Percentiles rank a stretch among this genome's conserved stretches.
These are phyloP conservation scores for Tragelaphus oryx DNA, from an alignment of 2,797 vertebrate genomes.

Conservation along the genomic window DNA sequence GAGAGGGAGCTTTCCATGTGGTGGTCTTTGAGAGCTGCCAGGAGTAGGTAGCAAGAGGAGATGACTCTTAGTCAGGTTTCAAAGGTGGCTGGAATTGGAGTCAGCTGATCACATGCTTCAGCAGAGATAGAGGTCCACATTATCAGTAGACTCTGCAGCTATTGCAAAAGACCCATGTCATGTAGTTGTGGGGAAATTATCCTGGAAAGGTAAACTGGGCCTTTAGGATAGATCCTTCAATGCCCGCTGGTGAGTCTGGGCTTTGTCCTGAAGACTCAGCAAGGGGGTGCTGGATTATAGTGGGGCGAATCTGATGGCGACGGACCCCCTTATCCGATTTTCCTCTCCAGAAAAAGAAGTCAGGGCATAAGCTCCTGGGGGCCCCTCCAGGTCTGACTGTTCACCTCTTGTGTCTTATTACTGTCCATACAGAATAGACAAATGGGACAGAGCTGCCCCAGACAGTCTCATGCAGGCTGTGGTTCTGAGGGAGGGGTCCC, in stretches of 20 bases:
- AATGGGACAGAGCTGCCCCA: neutral
- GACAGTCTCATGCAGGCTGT: neutral
- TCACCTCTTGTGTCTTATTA: neutral
- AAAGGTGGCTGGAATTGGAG: neutral
- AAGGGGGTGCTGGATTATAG: neutral
- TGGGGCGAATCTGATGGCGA: neutral
- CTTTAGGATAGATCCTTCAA: neutral
- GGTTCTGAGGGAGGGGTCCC: neutral
- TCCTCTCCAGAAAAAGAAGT: neutral
- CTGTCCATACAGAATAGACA: neutral
- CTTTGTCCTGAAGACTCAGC: neutral
- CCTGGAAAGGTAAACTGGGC: neutral
- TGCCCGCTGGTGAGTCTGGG: neutral
- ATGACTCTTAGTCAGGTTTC: neutral
- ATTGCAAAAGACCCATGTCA: neutral
- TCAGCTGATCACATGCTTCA: neutral
- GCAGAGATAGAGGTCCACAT: neutral
- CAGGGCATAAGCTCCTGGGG: neutral
- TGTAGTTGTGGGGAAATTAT: no score
- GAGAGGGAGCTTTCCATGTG: neutral
- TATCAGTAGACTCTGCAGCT: neutral
- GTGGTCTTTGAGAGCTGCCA: neutral
- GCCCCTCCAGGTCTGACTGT: neutral
- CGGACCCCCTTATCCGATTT: neutral
- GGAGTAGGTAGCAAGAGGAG: neutral